A percentile compares a stretch with the other conserved stretches of the same genome.
These are phyloP conservation scores for Dryobates pubescens DNA, from an alignment of 2,797 vertebrate genomes.

Conservation along the genomic window DNA sequence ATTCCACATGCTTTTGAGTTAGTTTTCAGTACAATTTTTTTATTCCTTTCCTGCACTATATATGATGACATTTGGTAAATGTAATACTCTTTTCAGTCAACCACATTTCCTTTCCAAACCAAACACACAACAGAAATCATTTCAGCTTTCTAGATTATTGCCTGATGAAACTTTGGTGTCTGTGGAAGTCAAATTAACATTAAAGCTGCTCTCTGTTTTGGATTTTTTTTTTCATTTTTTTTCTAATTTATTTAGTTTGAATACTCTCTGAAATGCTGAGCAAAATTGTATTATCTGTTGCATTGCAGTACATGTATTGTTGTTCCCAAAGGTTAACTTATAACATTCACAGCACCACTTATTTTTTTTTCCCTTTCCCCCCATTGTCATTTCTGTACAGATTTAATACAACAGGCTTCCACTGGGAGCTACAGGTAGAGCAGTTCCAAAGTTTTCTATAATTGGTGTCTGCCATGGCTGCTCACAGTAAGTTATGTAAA, in stretches of 20 bases:
- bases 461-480: constrained; percentile 69
- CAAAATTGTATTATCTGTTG: constrained; percentile 45
- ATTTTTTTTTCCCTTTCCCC: not conserved
- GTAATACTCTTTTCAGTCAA: not conserved
- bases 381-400: constrained; percentile 68
- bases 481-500: constrained; percentile 74
- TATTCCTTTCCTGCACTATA: not conserved
- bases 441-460: constrained; percentile 67
- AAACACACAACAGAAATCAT: constrained; percentile 11
- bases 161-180: not conserved
- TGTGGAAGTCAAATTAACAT: not conserved
- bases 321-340: constrained; percentile 71
- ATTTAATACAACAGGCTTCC: constrained; percentile 72
- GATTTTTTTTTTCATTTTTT: not conserved
- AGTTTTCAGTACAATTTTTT: not conserved
- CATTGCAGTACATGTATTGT: constrained; percentile 38
- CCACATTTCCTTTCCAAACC: not conserved
- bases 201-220: constrained; percentile 16
- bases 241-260: constrained; percentile 16
- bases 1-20: not conserved
- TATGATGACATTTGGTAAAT: not conserved
- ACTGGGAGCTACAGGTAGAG: constrained; percentile 72
- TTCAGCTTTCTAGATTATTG: constrained; percentile 19
- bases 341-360: constrained; percentile 54
- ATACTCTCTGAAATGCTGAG: constrained; percentile 30